Conservation (phyloP, 2,113 vertebrate species). For the Tursiops truncatus region DNA sequence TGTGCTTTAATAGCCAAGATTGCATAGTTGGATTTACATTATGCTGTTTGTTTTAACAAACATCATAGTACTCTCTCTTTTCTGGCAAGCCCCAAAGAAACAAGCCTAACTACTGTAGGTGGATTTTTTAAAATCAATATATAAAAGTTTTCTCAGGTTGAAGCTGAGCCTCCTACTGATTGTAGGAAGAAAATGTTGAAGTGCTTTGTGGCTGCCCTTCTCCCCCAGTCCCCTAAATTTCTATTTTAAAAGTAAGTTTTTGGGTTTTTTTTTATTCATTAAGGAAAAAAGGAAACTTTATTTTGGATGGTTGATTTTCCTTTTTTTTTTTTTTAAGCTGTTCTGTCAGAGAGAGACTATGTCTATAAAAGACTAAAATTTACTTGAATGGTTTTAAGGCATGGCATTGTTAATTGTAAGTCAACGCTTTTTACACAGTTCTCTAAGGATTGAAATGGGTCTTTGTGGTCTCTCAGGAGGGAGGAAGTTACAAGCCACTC, state of each 20-base stretch:
- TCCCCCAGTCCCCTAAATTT: not conserved
- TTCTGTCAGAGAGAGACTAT: constrained; percentile 58
- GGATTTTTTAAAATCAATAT: constrained; percentile 8
- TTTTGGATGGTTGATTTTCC: constrained; percentile 54
- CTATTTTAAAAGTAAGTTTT: constrained; percentile 69
- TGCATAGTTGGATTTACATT: not conserved
- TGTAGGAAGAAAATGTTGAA: not conserved
- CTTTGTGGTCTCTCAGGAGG: constrained; percentile 84
- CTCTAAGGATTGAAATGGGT: constrained; percentile 81
- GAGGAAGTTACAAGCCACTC: constrained; percentile 87
- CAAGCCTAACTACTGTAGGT: not conserved
- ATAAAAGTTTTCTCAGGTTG: constrained; percentile 39
- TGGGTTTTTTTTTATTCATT: constrained; percentile 70
- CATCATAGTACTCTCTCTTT: not conserved
- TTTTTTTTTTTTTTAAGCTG: not conserved
- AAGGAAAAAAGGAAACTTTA: constrained; percentile 22
- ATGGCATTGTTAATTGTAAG: constrained; percentile 83
- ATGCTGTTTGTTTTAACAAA: constrained; percentile 6
- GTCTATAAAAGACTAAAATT: constrained; percentile 74
- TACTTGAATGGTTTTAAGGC: constrained; percentile 80
- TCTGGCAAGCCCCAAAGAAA: constrained; percentile 40
- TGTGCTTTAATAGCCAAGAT: not conserved
- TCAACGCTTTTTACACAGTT: constrained; percentile 83
- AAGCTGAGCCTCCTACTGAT: not conserved
- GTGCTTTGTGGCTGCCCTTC: not conserved